Percentiles rank a stretch among this genome's conserved stretches.
phyloP scores from a whole-genome alignment of 2,888 invertebrate genomes.

The Cancer borealis region DNA sequence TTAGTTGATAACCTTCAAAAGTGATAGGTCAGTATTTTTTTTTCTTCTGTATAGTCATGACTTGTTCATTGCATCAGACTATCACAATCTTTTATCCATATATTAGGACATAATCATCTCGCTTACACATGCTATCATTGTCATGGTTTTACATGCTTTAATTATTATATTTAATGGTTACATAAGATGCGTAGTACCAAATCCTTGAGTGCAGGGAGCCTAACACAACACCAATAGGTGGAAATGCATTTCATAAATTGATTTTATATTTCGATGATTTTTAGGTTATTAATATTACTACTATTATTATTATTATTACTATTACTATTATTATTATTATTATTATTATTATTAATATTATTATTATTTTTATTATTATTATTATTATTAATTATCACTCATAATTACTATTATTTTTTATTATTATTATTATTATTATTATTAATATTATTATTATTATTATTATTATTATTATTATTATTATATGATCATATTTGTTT shows the following conservation, averaged over 20 bases:
- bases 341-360: not conserved
- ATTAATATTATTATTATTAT: not conserved
- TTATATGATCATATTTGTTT: not conserved
- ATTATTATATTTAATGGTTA: not conserved
- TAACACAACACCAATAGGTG: not conserved
- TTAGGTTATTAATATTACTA: not conserved
- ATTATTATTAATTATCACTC: not conserved
- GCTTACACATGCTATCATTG: not conserved
- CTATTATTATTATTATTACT: not conserved
- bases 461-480: slow-evolving; percentile 3
- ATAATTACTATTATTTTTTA: not conserved
- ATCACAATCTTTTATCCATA: slow-evolving; percentile 36
- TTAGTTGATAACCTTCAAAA: slow-evolving; percentile 14
- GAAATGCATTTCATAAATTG: not conserved
- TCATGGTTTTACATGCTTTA: slow-evolving; percentile 42
- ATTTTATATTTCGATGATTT: not conserved
- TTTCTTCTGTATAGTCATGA: slow-evolving; percentile 42
- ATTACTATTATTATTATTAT: not conserved
- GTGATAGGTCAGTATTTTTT: slow-evolving; percentile 50
- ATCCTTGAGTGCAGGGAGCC: slow-evolving; percentile 24
- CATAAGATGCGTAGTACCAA: not conserved
- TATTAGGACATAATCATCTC: slow-evolving; percentile 35
- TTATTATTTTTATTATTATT: not conserved
- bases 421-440: not conserved
- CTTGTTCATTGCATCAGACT: slow-evolving; percentile 35